Base-by-base conservation (phyloP, 2,113 vertebrate genomes). In the Mellivora capensis region DNA sequence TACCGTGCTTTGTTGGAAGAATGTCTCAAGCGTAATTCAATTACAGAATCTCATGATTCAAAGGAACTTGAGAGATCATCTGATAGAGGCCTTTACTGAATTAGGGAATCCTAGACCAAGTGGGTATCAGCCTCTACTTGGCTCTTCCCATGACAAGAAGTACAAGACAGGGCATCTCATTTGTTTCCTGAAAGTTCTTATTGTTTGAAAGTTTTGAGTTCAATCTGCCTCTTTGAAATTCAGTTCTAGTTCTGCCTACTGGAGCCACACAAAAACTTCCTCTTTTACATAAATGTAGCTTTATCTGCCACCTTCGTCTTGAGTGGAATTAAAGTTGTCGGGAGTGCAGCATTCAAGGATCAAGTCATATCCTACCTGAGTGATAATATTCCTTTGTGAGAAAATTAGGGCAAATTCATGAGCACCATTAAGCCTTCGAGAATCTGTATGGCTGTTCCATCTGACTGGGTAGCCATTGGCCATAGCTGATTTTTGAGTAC, bases 21-120 rank as follows among this genome's bases (percentile, higher is more conserved):
- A 72, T 57, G 23, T 93, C 95, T 96, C 93, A 95, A 97, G 90
- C 88, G 83, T 97, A 96, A 97, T 97, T 97, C 86, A 97, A 91
- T 98, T 96, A 96, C 21, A 96, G 87, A 80, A 84, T 84, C 87
- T 92, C 90, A 49, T 91, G 97, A 97, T 92, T 96, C 74, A 96
- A 89, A 98, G 82, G 44, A 82, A 93, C 61, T 92, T 84, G 62
- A 87, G 77, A 93, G 69, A 84, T 74, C 84, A 81, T 98, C 83
- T 95, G 90, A 96, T 95, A 61, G 94, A 62, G 84, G 34, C 44
- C 72, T 81, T 93, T 87, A 85, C 1, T 95, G 87, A 91, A 95
- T 85, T 90, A 81, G 7, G 87, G 93, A 98, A 92, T 96, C 57
- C 83, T 76, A 61, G 90, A 92, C 92, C 87, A 93, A 93, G n/a